Base-by-base conservation (phyloP, 1,140 invertebrate genomes). In the Heliconius nattereri region DNA sequence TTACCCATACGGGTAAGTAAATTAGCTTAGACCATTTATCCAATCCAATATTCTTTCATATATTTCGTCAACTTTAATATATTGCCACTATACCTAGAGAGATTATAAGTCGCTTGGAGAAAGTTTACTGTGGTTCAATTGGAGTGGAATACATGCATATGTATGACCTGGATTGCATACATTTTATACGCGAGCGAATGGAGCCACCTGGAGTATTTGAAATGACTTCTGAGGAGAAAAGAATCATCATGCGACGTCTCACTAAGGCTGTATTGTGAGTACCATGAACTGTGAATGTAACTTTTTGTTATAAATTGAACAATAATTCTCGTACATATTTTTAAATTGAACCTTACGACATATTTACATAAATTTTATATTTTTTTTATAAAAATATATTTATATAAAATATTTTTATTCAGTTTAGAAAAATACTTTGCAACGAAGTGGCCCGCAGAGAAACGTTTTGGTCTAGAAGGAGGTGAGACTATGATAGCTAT, bases 131-230 rank as follows among this genome's bases (percentile, higher is more conserved):
- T 76, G 93, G 95, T 7, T 95, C 95, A 71, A 95, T 97, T 57
- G 98, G 98, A n/a, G 95, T 98, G 6, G 98, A 99, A 88, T 98
- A 97, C 88, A 98, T 98, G 96, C 98, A 98, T 87, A 96, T 98
- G 80, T 97, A 97, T 80, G 97, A 97, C 84, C 91, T 96, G 73
- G 96, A 97, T 81, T 95, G 97, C 88, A 95, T 97, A 73, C 96
- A 97, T 81, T 98, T 98, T 97, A 96, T 98, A 78, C 95, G 97
- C 16, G 93, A 97, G 83, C 96, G 96, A 76, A 97, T 99, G 90
- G 98, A 99, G 91, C 95, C 92, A 23, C 98, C 98, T 0, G 96
- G 96, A 5, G 95, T 96, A 3, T 96, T 96, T 90, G 92, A 96
- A 52, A 95, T 97, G 76, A 94, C 95, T 2, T 84, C 88, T 1